phyloP scores from a whole-genome alignment of 2,113 vertebrate species.

The Nansenia antarctica region DNA sequence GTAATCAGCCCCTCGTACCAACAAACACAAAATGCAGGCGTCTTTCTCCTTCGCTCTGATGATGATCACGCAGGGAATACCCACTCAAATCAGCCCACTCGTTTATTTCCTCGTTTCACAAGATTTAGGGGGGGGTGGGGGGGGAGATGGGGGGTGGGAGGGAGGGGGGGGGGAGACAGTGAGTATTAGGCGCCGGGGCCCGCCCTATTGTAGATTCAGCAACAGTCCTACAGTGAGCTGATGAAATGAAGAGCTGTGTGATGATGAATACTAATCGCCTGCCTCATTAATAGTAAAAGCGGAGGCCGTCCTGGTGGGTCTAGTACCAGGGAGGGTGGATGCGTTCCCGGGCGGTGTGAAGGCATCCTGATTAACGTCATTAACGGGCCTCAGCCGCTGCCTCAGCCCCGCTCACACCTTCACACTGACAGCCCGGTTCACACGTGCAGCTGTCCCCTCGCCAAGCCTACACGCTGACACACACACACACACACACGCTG shows the following conservation, averaged over 20 bases:
- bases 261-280: neutral
- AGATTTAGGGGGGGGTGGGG: too few species aligned
- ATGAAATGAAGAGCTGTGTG: neutral
- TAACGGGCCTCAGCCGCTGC: neutral
- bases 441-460: too few species aligned
- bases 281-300: constrained; percentile 3
- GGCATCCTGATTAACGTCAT: neutral
- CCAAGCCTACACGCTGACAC: neutral
- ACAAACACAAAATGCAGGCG: neutral
- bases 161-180: too few species aligned
- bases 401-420: neutral
- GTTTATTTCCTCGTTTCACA: too few species aligned
- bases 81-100: neutral
- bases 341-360: neutral
- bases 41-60: neutral
- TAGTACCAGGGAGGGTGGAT: neutral
- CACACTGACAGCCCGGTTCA: neutral
- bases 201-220: too few species aligned
- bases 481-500: neutral
- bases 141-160: too few species aligned
- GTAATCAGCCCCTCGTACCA: neutral
- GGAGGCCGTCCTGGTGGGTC: neutral
- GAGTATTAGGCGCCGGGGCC: too few species aligned
- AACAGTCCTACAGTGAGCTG: neutral
- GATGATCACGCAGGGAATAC: neutral